Evolutionary conservation across 2,888 invertebrate species (phyloP), one percentile per base, ranked within the genome.

Genomic region (Pterostichus madidus): DNA sequence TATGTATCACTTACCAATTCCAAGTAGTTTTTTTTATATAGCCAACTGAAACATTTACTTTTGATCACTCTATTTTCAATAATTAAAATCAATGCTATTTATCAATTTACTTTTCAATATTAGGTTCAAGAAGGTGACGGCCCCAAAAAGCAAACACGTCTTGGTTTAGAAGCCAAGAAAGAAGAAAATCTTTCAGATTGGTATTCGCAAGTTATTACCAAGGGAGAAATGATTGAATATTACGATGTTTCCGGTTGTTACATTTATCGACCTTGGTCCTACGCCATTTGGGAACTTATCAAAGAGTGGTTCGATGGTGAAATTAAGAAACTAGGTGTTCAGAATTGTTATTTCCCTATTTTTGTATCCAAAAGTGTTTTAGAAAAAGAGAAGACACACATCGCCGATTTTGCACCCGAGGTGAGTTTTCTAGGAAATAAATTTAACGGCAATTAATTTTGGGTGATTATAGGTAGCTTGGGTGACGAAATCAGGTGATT

Each of bases 231-330:
- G 93, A 99, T 99, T 80, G 99, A 99, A 89, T 99, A 99, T 91
- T 99, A 99, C 89, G 99, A 99, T 90, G 98, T 99, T 4, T 98
- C 98, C 77, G 99, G 99, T 0, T 99, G 99, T 90, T 99, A 99
- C 90, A 98, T 99, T 87, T 93, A 99, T 78, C 94, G 99, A 17
- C 99, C 98, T 8, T 99, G 99, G 99, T 95, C 99, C 10, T 99
- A 94, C 90, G 93, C 96, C 83, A 96, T 99, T 87, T 99, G 99
- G 99, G 98, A 99, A 88, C 88, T 90, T 0, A 98, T 99, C 84
- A 94, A 94, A 86, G 93, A 93, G 80, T 99, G 95, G 93, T 95
- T 99, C 85, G 97, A 97, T 88, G 89, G 87, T 0, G 94, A 96
- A 90, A 98, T 99, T 86, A 97, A 96, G 88, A 95, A 95, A 86